phyloP scores from a whole-genome alignment of 2,888 invertebrate species.

The Tetranychus truncatus region DNA sequence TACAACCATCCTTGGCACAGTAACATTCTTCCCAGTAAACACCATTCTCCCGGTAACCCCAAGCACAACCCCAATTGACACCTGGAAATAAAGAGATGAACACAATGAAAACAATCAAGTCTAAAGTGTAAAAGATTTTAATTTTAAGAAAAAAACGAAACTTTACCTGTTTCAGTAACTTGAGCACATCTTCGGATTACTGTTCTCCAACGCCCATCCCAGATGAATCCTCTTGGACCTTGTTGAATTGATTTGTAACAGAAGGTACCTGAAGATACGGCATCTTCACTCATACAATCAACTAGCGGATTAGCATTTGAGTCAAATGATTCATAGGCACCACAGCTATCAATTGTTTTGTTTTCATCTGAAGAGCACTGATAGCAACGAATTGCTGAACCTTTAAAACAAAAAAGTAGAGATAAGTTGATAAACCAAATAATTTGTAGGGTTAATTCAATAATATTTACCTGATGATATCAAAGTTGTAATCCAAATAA shows the following conservation, averaged over 20 bases:
- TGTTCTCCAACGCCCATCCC: slow-evolving; percentile 86
- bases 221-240: slow-evolving; percentile 78
- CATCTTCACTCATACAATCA: slow-evolving; percentile 83
- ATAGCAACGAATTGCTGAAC: slow-evolving; percentile 55
- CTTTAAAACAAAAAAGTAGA: neutral
- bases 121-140: neutral
- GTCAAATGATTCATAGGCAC: slow-evolving; percentile 69
- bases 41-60: slow-evolving; percentile 80
- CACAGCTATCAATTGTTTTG: slow-evolving; percentile 58
- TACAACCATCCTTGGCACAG: slow-evolving; percentile 77
- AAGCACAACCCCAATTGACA: slow-evolving; percentile 72
- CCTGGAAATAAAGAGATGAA: slow-evolving; percentile 10
- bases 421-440: neutral
- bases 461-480: neutral
- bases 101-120: slow-evolving; percentile 4
- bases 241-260: slow-evolving; percentile 88
- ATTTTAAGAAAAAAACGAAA: neutral
- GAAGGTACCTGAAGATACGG: slow-evolving; percentile 67
- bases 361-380: slow-evolving; percentile 79
- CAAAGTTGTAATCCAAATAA: neutral
- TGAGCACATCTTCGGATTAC: slow-evolving; percentile 74
- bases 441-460: neutral
- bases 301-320: slow-evolving; percentile 65
- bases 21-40: slow-evolving; percentile 95
- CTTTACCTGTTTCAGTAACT: slow-evolving; percentile 45